Percentiles rank a stretch among this genome's conserved stretches.
Evolutionary conservation across 1,140 invertebrate species (phyloP).

Genomic region (Mactra quadrangularis): DNA sequence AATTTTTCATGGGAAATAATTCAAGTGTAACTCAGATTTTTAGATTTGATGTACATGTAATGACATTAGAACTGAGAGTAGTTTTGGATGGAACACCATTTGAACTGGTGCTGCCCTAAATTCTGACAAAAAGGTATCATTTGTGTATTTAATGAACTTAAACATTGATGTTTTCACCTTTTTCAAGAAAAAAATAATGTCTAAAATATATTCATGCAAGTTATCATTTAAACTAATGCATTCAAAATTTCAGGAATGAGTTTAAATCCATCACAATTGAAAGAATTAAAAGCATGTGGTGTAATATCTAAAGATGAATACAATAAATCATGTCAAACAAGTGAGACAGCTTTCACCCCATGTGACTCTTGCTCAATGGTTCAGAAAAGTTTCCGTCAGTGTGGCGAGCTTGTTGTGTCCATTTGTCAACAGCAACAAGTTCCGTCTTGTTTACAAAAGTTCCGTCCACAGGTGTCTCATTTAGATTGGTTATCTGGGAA

Average conservation of each 20-base stretch:
- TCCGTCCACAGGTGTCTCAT: constrained; percentile 71
- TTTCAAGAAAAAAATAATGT: no score
- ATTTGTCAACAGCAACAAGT: constrained; percentile 79
- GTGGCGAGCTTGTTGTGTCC: constrained; percentile 74
- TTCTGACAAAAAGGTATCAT: no score
- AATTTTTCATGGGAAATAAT: no score
- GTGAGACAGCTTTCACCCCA: constrained; percentile 81
- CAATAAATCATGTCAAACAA: constrained; percentile 80
- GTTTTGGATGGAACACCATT: no score
- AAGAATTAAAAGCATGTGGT: constrained; percentile 47
- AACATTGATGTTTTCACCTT: no score
- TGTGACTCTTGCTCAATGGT: constrained; percentile 81
- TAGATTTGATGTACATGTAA: no score
- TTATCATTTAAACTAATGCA: no score
- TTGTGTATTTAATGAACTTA: no score
- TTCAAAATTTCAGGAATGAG: constrained; percentile 60
- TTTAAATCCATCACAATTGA: constrained; percentile 44
- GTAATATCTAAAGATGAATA: constrained; percentile 73
- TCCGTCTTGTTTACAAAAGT: constrained; percentile 78
- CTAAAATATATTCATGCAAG: no score
- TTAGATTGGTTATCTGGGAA: constrained; percentile 78
- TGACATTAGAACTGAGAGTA: no score
- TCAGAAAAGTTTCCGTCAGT: constrained; percentile 76
- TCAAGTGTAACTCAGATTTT: no score
- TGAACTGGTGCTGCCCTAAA: no score